Percentiles rank a stretch among this genome's conserved stretches.
These are phyloP conservation scores for Sorex fumeus DNA, from an alignment of 2,113 vertebrate genomes.

Conservation along the genomic window DNA sequence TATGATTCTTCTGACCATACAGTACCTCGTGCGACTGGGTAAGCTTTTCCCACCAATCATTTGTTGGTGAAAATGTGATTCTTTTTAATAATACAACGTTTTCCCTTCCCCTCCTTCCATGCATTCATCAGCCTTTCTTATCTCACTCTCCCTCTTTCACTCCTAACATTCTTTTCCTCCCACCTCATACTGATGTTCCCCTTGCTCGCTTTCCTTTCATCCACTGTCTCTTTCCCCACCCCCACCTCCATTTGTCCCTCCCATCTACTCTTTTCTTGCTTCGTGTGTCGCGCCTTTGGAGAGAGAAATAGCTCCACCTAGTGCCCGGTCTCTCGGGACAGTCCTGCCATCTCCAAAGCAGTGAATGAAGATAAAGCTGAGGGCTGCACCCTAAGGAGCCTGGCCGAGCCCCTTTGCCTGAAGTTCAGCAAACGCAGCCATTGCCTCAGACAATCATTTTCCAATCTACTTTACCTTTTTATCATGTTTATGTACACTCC, in stretches of 20 bases:
- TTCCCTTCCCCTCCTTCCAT: background rate
- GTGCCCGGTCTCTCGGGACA: conserved; percentile 66
- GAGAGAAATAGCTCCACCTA: conserved; percentile 85
- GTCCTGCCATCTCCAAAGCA: background rate
- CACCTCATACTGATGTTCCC: background rate
- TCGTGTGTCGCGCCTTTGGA: conserved; percentile 40
- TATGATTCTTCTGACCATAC: conserved; percentile 96
- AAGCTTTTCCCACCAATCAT: conserved; percentile 78
- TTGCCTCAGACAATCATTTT: conserved; percentile 64
- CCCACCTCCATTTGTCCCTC: background rate
- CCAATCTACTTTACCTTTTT: conserved; percentile 63
- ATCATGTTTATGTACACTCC: conserved; percentile 44
- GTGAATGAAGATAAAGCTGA: background rate
- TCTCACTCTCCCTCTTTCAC: conserved; percentile 5
- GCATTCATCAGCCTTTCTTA: background rate
- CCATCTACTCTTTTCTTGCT: background rate
- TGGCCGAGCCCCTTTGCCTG: conserved; percentile 77
- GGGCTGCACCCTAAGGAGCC: conserved; percentile 63
- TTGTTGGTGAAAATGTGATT: background rate
- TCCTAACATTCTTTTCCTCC: background rate
- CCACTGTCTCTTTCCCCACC: background rate
- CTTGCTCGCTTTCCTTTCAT: conserved; percentile 7
- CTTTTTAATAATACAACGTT: background rate
- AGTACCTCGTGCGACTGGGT: conserved; percentile 97
- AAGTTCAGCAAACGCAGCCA: conserved; percentile 69